Conservation (phyloP, 2,113 vertebrate genomes). For the Pavo muticus region DNA sequence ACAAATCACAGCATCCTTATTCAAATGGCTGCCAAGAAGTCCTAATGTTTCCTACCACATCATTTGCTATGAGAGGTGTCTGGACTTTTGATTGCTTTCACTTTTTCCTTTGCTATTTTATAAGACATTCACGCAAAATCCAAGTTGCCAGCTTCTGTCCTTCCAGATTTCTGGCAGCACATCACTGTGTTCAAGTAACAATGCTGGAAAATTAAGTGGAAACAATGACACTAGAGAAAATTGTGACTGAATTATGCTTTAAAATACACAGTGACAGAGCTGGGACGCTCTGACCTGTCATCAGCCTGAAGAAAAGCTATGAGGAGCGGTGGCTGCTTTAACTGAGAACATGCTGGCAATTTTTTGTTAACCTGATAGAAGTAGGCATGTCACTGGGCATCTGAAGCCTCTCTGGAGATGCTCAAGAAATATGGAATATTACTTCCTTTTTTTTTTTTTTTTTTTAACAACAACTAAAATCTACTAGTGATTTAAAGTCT, state of each 20-base stretch:
- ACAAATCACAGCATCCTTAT: neutral
- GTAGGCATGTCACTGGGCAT: neutral
- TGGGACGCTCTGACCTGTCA: slow-evolving; percentile 29
- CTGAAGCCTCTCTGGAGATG: neutral
- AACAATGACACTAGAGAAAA: slow-evolving; percentile 35
- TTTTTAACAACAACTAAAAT: neutral
- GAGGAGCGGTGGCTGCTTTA: slow-evolving; percentile 9
- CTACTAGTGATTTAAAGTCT: neutral
- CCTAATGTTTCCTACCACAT: neutral
- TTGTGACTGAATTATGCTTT: neutral
- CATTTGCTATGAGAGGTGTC: neutral
- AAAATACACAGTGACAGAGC: slow-evolving; percentile 27
- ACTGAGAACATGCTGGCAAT: slow-evolving; percentile 33
- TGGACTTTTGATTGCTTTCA: neutral
- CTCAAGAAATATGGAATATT: neutral
- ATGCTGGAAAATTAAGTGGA: slow-evolving; percentile 44
- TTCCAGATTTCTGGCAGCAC: slow-evolving; percentile 11
- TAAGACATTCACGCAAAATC: neutral
- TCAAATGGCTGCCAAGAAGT: neutral
- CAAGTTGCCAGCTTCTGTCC: neutral
- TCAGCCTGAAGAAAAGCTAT: neutral
- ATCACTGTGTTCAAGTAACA: slow-evolving; percentile 3
- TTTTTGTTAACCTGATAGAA: slow-evolving; percentile 7
- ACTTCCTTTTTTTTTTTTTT: neutral
- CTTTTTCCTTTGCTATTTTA: neutral